Evolutionary conservation across 64 coral and sea anemone genomes (phyloP).

Genomic region (Porites lutea): DNA sequence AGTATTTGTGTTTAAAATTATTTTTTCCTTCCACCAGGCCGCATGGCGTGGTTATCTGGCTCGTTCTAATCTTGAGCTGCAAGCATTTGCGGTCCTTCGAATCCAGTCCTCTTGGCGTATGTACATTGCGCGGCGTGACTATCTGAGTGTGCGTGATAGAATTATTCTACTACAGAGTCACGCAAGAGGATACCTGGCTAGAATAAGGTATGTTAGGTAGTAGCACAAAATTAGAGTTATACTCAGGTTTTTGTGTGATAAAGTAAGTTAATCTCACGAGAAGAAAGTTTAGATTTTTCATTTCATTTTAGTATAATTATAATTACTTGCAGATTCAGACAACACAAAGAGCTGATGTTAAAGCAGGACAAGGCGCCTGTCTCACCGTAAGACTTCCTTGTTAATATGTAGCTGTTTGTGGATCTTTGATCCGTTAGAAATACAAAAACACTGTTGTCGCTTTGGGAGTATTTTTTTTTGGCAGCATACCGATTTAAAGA

Average conservation of each 20-base stretch:
- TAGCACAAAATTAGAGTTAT: no score
- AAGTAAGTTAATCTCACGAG: no score
- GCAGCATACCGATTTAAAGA: no score
- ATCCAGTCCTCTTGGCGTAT: slow-evolving; percentile 88
- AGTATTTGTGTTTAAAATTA: neutral
- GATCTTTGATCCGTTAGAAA: no score
- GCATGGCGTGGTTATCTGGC: slow-evolving; percentile 67
- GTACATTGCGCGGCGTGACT: slow-evolving; percentile 63
- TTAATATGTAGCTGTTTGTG: no score
- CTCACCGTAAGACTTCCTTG: slow-evolving; percentile 25
- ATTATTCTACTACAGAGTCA: slow-evolving; percentile 72
- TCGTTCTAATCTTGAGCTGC: slow-evolving; percentile 51
- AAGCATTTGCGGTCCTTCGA: slow-evolving; percentile 64
- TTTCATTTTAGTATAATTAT: neutral
- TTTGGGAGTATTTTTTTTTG: no score
- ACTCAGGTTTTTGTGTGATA: no score
- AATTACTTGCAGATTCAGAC: neutral
- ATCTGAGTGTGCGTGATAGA: slow-evolving; percentile 50
- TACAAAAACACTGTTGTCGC: no score
- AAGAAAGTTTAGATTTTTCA: no score
- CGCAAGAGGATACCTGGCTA: slow-evolving; percentile 65
- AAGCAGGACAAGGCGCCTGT: neutral
- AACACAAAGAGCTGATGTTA: slow-evolving; percentile 1
- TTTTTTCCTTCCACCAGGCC: slow-evolving; percentile 37
- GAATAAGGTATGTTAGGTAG: slow-evolving; percentile 64